Percentiles rank a stretch among this genome's conserved stretches.
These are phyloP conservation scores for Gnathonemus longibarbis DNA, from an alignment of 2,113 vertebrate species.

Conservation along the genomic window DNA sequence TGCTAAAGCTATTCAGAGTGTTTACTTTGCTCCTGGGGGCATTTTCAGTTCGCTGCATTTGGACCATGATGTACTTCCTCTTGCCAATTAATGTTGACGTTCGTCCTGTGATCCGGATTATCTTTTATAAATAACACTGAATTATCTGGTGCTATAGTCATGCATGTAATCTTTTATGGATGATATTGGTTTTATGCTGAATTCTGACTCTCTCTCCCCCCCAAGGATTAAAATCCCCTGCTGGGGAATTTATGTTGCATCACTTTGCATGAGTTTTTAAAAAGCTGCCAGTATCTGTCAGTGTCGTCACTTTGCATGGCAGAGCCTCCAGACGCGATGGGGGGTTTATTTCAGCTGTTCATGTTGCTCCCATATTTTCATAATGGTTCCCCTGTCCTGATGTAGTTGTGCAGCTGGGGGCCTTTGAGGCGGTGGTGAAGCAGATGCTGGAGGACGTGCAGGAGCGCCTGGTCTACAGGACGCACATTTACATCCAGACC, in stretches of 20 bases:
- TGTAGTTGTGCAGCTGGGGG: conserved; percentile 77
- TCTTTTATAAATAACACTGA: background rate
- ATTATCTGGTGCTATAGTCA: background rate
- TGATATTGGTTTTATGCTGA: background rate
- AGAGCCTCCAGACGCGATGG: background rate
- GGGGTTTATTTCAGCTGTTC: background rate
- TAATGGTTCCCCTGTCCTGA: conserved; percentile 5
- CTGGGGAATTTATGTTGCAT: background rate
- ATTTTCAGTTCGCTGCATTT: background rate
- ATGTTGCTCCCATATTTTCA: background rate
- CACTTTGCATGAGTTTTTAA: background rate
- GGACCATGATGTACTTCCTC: background rate
- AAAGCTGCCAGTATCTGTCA: background rate
- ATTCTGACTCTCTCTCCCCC: background rate
- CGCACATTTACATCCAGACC: conserved; percentile 94
- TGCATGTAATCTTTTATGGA: background rate
- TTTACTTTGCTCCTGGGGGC: background rate
- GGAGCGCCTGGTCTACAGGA: conserved; percentile 90
- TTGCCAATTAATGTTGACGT: background rate
- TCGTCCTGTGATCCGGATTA: background rate
- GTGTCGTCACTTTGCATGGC: background rate
- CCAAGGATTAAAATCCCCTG: background rate
- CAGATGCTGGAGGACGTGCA: conserved; percentile 98
- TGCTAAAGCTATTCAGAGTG: background rate
- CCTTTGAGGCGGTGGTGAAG: conserved; percentile 84